Percentiles rank a stretch among this genome's conserved stretches.
Evolutionary conservation across 1,140 invertebrate species (phyloP).

Genomic region (Hestina assimilis): DNA sequence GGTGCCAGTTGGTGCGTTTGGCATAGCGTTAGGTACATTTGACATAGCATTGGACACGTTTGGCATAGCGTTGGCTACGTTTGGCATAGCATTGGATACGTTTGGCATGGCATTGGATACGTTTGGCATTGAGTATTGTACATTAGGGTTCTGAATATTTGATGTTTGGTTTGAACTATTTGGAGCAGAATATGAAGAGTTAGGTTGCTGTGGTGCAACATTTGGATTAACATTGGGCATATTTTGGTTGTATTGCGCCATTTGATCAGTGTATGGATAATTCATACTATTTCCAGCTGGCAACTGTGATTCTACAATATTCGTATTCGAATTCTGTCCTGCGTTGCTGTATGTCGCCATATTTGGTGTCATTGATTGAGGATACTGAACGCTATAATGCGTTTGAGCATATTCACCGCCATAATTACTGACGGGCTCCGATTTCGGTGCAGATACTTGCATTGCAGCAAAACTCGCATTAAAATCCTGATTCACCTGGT

Average conservation of each 20-base stretch:
- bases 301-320: slow-evolving; percentile 33
- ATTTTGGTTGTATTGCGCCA: slow-evolving; percentile 34
- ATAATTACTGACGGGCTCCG: slow-evolving; percentile 32
- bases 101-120: slow-evolving; percentile 10
- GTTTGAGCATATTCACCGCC: slow-evolving; percentile 50
- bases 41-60: slow-evolving; percentile 1
- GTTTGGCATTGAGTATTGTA: slow-evolving; percentile 13
- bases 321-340: slow-evolving; percentile 39
- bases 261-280: slow-evolving; percentile 49
- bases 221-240: slow-evolving; percentile 6
- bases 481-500: slow-evolving; percentile 44
- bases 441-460: slow-evolving; percentile 48
- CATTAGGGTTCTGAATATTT: background rate
- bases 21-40: slow-evolving; percentile 10
- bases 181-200: background rate
- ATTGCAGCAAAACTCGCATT: slow-evolving; percentile 58
- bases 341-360: slow-evolving; percentile 53
- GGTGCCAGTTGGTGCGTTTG: background rate
- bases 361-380: slow-evolving; percentile 45
- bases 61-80: background rate
- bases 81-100: slow-evolving; percentile 3
- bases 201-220: slow-evolving; percentile 4
- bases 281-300: slow-evolving; percentile 48
- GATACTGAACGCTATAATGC: slow-evolving; percentile 59
- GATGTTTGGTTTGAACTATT: slow-evolving; percentile 8